Base-by-base conservation (phyloP, 1,140 invertebrate genomes). In the Drosophila oshimai region DNA sequence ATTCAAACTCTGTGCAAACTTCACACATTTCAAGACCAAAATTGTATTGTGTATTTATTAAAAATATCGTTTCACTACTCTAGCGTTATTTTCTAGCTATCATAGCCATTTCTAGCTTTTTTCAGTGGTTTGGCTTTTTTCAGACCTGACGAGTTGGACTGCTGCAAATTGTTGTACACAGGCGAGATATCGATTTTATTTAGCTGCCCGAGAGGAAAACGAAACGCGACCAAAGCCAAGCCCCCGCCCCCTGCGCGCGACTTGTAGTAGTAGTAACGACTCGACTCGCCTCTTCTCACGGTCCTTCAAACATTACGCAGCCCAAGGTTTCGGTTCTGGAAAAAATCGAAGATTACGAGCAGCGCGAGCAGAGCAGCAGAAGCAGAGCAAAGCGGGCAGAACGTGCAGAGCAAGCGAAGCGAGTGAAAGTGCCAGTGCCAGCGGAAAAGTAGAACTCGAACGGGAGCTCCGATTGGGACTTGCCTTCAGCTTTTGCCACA, bases 271-370 rank as follows among this genome's bases (percentile, higher is more conserved):
- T 84, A 86, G 80, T 84, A 86, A 84, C 80, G 79, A 55, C 47
- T 47, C 42, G 42, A 45, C 42, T 28, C 42, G 29, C 42, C 42
- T 28, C 44, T 29, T n/a, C 37, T 17, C 51, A 80, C 75, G 78
- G 80, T 86, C 80, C 80, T 84, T 87, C 80, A 86, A 72, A 68
- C 67, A 80, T 73, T 84, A 83, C 79, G 79, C 81, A 86, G 65
- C 67, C 75, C 80, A 84, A 84, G 80, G 80, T 81, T 80, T 50
- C 50, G 44, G 41, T 44, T 61, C 55, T 33, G 36, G 54, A 61
- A 61, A 58, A 55, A 55, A 55, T 55, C 51, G 51, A 61, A 61
- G 54, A 61, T 61, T 44, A 18, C 45, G 53, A 65, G 31, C 36
- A 31, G 20, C 39, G 36, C 24, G n/a, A n/a, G 24, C 42, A 26